Conservation (phyloP, 2,888 invertebrate species). For the Apodemia mormo region DNA sequence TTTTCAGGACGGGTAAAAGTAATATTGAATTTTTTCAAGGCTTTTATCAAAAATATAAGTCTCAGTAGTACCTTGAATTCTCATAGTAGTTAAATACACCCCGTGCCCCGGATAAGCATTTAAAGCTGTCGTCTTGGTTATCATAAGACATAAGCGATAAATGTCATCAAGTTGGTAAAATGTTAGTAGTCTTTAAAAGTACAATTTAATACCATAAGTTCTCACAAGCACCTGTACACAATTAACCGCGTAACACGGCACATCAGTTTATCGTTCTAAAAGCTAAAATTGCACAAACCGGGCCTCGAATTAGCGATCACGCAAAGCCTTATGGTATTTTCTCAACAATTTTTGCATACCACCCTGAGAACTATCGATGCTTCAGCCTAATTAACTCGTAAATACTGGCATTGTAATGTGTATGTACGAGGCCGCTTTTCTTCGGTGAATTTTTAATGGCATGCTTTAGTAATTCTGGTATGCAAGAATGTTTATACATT, state of each 20-base stretch:
- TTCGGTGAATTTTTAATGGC: slow-evolving; percentile 39
- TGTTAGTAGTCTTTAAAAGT: not conserved
- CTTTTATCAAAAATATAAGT: too few species aligned
- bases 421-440: slow-evolving; percentile 42
- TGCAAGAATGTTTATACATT: slow-evolving; percentile 31
- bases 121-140: too few species aligned
- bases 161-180: too few species aligned
- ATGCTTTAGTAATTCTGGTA: slow-evolving; percentile 32
- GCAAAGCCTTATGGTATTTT: slow-evolving; percentile 60
- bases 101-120: too few species aligned
- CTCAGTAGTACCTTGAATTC: too few species aligned
- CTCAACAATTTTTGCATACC: slow-evolving; percentile 81
- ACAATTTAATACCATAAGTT: slow-evolving; percentile 14
- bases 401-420: slow-evolving; percentile 55
- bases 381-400: slow-evolving; percentile 62
- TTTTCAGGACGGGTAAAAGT: too few species aligned
- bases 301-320: slow-evolving; percentile 65
- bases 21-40: too few species aligned
- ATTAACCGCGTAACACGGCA: slow-evolving; percentile 25
- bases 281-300: slow-evolving; percentile 64
- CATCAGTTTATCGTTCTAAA: slow-evolving; percentile 54
- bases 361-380: slow-evolving; percentile 66
- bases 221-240: slow-evolving; percentile 22
- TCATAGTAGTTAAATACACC: too few species aligned
- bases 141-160: too few species aligned